These are phyloP conservation scores for Smutsia gigantea DNA, from an alignment of 2,797 vertebrate species.

Conservation along the genomic window DNA sequence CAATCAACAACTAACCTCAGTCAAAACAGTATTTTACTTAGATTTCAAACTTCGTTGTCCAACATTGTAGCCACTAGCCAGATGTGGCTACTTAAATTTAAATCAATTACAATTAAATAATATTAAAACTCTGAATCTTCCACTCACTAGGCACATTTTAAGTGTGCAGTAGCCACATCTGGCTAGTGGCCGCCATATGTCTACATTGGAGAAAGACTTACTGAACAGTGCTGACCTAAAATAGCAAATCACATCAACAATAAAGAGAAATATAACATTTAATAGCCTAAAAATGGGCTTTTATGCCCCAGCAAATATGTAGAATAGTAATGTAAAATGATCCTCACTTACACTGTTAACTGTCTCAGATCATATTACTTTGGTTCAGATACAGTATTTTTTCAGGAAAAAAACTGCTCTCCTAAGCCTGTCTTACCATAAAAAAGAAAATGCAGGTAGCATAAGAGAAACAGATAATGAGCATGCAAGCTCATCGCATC, in stretches of 20 bases:
- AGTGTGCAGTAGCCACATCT: background rate
- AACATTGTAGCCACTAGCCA: background rate
- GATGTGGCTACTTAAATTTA: background rate
- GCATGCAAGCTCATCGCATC: background rate
- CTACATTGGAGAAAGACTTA: background rate
- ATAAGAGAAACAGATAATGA: background rate
- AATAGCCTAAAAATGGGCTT: background rate
- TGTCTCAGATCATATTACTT: background rate
- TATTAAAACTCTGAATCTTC: background rate
- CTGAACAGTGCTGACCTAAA: background rate
- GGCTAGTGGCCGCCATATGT: background rate
- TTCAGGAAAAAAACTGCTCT: background rate
- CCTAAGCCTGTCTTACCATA: background rate
- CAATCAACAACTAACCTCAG: background rate
- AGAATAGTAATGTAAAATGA: background rate
- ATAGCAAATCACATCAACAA: background rate
- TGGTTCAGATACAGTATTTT: background rate
- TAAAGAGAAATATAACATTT: background rate
- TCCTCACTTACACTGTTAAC: background rate
- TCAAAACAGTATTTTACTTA: background rate
- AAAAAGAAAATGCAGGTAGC: background rate
- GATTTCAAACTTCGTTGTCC: background rate
- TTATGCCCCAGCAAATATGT: background rate
- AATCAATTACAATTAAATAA: background rate
- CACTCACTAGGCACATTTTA: background rate